Evolutionary conservation across 2,888 invertebrate species (phyloP).

Genomic region (Conistra vaccinii): DNA sequence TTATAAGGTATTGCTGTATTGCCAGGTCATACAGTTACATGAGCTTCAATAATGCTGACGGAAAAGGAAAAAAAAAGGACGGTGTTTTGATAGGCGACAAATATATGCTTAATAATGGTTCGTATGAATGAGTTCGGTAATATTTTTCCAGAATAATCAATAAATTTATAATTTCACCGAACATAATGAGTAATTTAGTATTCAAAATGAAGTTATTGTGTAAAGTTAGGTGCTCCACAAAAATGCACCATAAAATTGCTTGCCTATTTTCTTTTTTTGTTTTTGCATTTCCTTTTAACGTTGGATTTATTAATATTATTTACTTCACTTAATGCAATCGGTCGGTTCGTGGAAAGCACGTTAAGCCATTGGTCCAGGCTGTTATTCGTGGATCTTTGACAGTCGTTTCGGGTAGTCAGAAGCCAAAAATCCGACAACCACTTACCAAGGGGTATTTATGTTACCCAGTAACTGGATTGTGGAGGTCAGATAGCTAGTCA

Average conservation of each 20-base stretch:
- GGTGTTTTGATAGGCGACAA: neutral
- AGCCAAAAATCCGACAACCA: too few relatives aligned
- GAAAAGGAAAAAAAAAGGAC: neutral
- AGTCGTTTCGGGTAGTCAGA: too few relatives aligned
- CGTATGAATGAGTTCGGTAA: neutral
- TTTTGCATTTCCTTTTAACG: neutral
- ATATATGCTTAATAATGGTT: neutral
- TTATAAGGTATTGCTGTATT: constrained; percentile 6
- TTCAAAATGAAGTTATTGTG: neutral
- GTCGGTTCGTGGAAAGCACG: too few relatives aligned
- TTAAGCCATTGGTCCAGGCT: too few relatives aligned
- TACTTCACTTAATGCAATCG: neutral
- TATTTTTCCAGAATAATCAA: neutral
- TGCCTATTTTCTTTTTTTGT: neutral
- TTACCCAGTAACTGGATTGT: too few relatives aligned
- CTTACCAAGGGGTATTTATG: too few relatives aligned
- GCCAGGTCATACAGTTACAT: neutral
- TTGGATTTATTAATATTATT: neutral
- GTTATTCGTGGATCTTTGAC: too few relatives aligned
- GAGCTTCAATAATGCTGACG: neutral
- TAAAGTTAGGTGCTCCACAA: neutral
- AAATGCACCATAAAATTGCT: neutral
- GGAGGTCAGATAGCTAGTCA: too few relatives aligned
- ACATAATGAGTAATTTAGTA: neutral
- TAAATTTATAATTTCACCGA: neutral